Percentiles rank a stretch among this genome's conserved stretches.
Conservation (phyloP, 2,113 vertebrate species). For the Brachyhypopomus occidentalis region DNA sequence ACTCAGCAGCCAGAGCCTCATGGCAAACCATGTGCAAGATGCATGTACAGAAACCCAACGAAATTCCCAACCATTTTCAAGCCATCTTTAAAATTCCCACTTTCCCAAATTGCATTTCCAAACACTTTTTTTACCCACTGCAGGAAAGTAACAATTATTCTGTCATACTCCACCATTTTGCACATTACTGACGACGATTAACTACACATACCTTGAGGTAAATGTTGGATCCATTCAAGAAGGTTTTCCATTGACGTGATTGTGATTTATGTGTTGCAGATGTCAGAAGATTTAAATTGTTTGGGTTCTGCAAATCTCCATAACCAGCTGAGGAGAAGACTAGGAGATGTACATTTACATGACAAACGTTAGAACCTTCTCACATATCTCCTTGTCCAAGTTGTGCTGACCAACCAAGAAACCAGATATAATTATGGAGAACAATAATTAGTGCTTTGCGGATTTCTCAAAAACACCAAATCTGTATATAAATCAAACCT, state of each 20-base stretch:
- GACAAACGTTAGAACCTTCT: too few relatives aligned
- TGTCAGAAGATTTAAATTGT: not conserved
- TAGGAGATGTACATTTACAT: too few relatives aligned
- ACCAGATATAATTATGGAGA: too few relatives aligned
- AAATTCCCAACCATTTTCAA: slow-evolving; percentile 41
- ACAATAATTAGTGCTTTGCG: too few relatives aligned
- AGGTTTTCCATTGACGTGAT: slow-evolving; percentile 22
- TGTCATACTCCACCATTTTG: slow-evolving; percentile 29
- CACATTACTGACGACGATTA: slow-evolving; percentile 8
- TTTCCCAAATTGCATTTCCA: slow-evolving; percentile 15
- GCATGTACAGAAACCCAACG: slow-evolving; percentile 61
- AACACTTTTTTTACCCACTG: not conserved
- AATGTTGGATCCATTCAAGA: slow-evolving; percentile 38
- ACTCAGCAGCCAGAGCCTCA: slow-evolving; percentile 22
- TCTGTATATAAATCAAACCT: too few relatives aligned
- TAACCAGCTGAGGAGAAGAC: not conserved
- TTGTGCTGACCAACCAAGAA: too few relatives aligned
- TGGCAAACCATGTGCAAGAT: slow-evolving; percentile 59
- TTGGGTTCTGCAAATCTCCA: not conserved
- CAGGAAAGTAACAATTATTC: slow-evolving; percentile 25
- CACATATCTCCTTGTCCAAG: too few relatives aligned
- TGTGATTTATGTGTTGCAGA: slow-evolving; percentile 41
- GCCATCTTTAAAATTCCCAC: not conserved
- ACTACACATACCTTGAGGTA: slow-evolving; percentile 30
- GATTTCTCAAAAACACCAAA: too few relatives aligned